Evolutionary conservation across 2,888 invertebrate genomes (phyloP).

Genomic region (Pediacus dermestoides): DNA sequence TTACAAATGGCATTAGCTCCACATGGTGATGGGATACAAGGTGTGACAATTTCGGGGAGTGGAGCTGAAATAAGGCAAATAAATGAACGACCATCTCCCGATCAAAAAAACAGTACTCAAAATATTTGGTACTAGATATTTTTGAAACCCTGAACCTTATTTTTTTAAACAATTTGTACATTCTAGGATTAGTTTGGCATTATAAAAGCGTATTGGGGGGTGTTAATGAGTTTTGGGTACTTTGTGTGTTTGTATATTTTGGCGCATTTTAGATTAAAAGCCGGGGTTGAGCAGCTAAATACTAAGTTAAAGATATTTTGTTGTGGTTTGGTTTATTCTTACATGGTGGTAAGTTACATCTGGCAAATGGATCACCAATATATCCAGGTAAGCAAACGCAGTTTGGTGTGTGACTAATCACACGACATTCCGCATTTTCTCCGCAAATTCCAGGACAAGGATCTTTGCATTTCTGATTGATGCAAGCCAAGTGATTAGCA

Average conservation of each 20-base stretch:
- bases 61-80: constrained; percentile 38
- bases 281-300: not conserved
- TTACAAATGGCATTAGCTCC: constrained; percentile 66
- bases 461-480: constrained; percentile 70
- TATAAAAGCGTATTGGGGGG: too few relatives aligned
- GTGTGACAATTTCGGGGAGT: constrained; percentile 44
- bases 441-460: constrained; percentile 77
- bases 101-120: too few relatives aligned
- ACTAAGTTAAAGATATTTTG: too few relatives aligned
- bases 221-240: too few relatives aligned
- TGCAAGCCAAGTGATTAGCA: constrained; percentile 65
- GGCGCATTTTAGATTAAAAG: too few relatives aligned
- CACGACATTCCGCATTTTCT: constrained; percentile 65
- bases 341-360: constrained; percentile 48
- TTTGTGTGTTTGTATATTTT: too few relatives aligned
- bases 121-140: too few relatives aligned
- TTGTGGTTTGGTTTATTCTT: not conserved
- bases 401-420: constrained; percentile 68
- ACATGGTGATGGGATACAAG: constrained; percentile 67
- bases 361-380: constrained; percentile 63
- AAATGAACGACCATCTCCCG: too few relatives aligned
- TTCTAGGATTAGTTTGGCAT: not conserved
- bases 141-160: too few relatives aligned
- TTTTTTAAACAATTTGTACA: not conserved
- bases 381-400: constrained; percentile 60